Conservation (phyloP, 2,113 vertebrate genomes). For the Thymallus thymallus region DNA sequence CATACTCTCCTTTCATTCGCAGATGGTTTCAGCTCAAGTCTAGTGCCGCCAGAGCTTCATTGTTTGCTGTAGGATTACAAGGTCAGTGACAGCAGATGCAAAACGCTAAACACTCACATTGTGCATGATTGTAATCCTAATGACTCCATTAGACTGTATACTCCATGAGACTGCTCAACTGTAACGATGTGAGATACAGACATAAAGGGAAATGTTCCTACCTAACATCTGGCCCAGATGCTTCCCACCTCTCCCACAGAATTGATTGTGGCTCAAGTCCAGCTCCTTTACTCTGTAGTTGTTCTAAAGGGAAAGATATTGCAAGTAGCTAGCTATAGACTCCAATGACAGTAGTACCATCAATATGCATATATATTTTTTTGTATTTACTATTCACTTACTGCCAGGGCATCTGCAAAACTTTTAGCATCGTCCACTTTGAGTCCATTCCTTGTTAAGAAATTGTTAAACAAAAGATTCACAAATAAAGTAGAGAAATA, state of each 20-base stretch:
- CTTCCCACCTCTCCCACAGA: slow-evolving; percentile 81
- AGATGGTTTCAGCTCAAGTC: slow-evolving; percentile 90
- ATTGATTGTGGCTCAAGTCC: slow-evolving; percentile 86
- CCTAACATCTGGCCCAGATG: slow-evolving; percentile 83
- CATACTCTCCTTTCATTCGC: slow-evolving; percentile 70
- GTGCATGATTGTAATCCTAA: neutral
- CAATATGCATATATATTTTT: neutral
- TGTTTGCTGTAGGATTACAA: slow-evolving; percentile 71
- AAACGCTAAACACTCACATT: neutral
- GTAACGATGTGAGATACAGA: neutral
- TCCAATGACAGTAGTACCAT: neutral
- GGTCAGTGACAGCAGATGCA: neutral
- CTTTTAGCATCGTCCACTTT: slow-evolving; percentile 75
- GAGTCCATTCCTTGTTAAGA: slow-evolving; percentile 74
- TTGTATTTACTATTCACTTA: slow-evolving; percentile 65
- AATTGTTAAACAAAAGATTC: neutral
- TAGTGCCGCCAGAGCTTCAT: slow-evolving; percentile 79
- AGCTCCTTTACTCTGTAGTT: slow-evolving; percentile 84
- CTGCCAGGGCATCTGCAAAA: slow-evolving; percentile 80
- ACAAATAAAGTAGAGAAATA: too few relatives aligned
- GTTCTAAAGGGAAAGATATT: slow-evolving; percentile 53
- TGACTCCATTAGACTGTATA: neutral
- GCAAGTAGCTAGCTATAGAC: neutral
- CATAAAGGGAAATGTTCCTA: slow-evolving; percentile 47
- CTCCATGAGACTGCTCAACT: neutral